Evolutionary conservation across 2,888 invertebrate genomes (phyloP).

Genomic region (Ceriagrion tenellum): DNA sequence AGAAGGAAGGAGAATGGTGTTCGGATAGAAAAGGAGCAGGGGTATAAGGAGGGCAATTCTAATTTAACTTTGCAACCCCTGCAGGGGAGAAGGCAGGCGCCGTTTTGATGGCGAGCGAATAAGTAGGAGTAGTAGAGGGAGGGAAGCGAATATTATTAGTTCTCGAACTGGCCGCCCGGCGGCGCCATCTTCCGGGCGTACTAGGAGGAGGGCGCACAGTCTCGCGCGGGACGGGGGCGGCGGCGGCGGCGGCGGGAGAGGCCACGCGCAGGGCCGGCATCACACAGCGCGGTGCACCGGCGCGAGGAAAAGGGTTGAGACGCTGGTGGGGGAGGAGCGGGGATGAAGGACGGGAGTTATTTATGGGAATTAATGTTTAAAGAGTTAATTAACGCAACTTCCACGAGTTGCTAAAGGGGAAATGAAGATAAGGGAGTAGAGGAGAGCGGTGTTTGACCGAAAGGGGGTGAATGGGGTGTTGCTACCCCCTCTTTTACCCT

Average conservation of each 20-base stretch:
- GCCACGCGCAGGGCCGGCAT: neutral
- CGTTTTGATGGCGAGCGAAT: slow-evolving; percentile 34
- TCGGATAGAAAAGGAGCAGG: neutral
- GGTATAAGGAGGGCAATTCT: neutral
- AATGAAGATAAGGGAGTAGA: neutral
- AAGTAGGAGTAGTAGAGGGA: neutral
- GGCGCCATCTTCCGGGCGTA: neutral
- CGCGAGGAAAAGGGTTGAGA: neutral
- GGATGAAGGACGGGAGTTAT: slow-evolving; percentile 45
- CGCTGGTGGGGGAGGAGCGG: neutral
- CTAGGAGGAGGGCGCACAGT: neutral
- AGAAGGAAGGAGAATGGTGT: neutral
- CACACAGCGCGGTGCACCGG: neutral
- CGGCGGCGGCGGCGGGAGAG: neutral
- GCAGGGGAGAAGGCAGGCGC: neutral
- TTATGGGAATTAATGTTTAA: slow-evolving; percentile 66
- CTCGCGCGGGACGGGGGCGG: neutral
- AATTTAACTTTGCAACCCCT: slow-evolving; percentile 8
- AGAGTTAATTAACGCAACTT: slow-evolving; percentile 66
- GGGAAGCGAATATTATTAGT: slow-evolving; percentile 17
- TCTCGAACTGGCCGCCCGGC: neutral
- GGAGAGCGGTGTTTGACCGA: neutral
- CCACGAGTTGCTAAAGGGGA: slow-evolving; percentile 57
- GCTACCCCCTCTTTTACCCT: neutral
- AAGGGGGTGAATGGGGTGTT: neutral